A percentile compares a stretch with the other conserved stretches of the same genome.
Evolutionary conservation across 2,888 invertebrate species (phyloP).

Genomic region (Latrodectus elegans): DNA sequence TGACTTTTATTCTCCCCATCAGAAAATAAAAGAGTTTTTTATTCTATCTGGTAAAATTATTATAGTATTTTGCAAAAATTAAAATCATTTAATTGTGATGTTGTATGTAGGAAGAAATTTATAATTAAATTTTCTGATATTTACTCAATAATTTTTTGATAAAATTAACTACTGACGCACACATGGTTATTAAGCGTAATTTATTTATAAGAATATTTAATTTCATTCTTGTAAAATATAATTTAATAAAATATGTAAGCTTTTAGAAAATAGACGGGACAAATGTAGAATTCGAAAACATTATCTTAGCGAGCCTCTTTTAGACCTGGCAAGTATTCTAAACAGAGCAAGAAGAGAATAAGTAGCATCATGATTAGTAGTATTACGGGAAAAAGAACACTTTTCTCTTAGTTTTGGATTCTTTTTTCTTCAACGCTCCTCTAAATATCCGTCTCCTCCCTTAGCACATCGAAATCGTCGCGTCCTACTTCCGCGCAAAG

Average conservation of each 20-base stretch:
- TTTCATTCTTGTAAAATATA: not conserved
- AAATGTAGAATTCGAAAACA: not conserved
- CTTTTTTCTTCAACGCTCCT: conserved; percentile 46
- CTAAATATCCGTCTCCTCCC: conserved; percentile 62
- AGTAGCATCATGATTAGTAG: conserved; percentile 44
- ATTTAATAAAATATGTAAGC: not conserved
- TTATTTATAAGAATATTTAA: not conserved
- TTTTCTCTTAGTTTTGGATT: conserved; percentile 6
- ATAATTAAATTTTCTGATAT: no score
- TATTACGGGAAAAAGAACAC: conserved; percentile 18
- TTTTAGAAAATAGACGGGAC: no score
- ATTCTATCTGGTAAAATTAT: no score
- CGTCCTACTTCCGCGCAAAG: conserved; percentile 47
- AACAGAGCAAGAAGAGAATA: conserved; percentile 1
- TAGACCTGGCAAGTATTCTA: not conserved
- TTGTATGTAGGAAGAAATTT: no score
- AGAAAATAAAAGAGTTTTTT: no score
- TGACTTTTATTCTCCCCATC: no score
- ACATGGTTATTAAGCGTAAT: not conserved
- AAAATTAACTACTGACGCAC: no score
- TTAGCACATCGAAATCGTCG: conserved; percentile 61
- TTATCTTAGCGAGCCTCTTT: not conserved
- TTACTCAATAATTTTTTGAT: no score
- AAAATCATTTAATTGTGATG: no score
- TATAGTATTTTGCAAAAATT: no score